A percentile compares a stretch with the other conserved stretches of the same genome.
These are phyloP conservation scores for Trissonchulus latispiculum DNA, from an alignment of 2,888 invertebrate genomes.

Conservation along the genomic window DNA sequence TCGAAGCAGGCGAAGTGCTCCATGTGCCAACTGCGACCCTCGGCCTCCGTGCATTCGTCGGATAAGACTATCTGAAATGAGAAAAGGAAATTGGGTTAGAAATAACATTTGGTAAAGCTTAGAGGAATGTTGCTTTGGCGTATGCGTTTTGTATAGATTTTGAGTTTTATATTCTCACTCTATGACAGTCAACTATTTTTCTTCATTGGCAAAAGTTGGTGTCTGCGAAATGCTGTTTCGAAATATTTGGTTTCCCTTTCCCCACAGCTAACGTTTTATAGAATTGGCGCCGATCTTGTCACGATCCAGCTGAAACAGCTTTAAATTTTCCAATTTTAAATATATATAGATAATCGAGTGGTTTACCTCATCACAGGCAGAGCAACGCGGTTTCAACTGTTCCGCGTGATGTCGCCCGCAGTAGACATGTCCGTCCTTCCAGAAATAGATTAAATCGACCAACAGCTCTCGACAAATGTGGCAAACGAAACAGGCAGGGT, in stretches of 20 bases:
- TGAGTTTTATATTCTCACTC: neutral
- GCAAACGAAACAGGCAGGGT: constrained; percentile 89
- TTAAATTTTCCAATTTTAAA: no score
- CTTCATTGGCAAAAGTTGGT: no score
- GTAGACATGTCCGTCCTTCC: constrained; percentile 65
- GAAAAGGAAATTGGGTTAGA: constrained; percentile 25
- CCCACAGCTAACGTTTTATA: no score
- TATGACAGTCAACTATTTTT: no score
- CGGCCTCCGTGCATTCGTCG: constrained; percentile 99
- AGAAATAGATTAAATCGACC: constrained; percentile 94
- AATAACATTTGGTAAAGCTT: neutral
- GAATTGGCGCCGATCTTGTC: no score
- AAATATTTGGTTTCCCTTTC: no score
- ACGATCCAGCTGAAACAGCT: no score
- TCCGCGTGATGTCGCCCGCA: constrained; percentile 97
- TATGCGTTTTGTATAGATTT: neutral
- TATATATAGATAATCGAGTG: no score
- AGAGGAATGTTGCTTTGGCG: neutral
- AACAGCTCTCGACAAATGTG: constrained; percentile 80
- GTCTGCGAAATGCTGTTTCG: no score
- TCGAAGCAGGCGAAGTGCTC: constrained; percentile 96
- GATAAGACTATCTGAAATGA: constrained; percentile 78
- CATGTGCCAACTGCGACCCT: constrained; percentile 98
- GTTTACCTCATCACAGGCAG: constrained; percentile 98
- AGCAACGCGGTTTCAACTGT: constrained; percentile 86